These are phyloP conservation scores for Ostrea denselamellosa DNA, from an alignment of 1,140 invertebrate species.

Conservation along the genomic window DNA sequence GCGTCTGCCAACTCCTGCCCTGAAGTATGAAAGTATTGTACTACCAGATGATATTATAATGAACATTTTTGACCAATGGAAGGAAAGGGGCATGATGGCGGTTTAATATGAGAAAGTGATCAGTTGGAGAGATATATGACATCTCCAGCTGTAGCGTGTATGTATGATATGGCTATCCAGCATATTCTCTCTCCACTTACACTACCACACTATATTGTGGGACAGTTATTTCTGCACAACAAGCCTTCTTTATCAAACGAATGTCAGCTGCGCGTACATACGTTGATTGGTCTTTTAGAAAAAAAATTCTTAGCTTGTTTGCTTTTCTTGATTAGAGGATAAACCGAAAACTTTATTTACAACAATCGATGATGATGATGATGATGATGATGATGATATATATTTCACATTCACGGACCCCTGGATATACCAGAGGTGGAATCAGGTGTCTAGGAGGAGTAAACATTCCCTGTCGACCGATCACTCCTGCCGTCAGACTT, in stretches of 20 bases:
- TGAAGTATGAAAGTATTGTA: neutral
- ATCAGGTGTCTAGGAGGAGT: too few species aligned
- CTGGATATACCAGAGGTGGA: too few species aligned
- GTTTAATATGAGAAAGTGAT: neutral
- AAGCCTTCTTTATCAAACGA: neutral
- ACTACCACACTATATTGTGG: neutral
- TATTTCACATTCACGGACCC: too few species aligned
- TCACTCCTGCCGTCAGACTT: too few species aligned
- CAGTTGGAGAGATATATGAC: neutral
- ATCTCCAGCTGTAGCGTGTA: neutral
- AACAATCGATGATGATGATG: too few species aligned
- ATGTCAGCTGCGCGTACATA: neutral
- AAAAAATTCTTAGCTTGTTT: neutral
- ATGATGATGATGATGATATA: too few species aligned
- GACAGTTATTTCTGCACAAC: neutral
- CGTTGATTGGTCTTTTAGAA: neutral
- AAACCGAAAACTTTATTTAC: neutral
- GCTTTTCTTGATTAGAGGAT: neutral
- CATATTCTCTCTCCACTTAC: neutral
- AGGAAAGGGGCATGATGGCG: neutral
- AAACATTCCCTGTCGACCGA: too few species aligned
- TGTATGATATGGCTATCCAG: neutral
- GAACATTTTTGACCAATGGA: neutral
- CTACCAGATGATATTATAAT: neutral
- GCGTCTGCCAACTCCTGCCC: too few species aligned